phyloP scores from a whole-genome alignment of 2,888 invertebrate genomes.

The Spodoptera picta region DNA sequence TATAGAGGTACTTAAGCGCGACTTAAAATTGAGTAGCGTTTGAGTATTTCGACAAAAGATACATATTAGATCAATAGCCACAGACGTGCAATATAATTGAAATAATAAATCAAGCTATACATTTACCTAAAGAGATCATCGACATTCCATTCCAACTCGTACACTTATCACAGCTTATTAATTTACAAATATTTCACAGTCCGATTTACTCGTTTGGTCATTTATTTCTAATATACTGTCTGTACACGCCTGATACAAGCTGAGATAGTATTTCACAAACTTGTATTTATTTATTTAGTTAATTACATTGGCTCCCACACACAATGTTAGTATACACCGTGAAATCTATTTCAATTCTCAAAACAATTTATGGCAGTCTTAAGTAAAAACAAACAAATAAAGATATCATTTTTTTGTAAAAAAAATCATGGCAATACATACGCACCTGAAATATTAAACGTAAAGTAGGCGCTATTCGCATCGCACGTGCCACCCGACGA shows the following conservation, averaged over 20 bases:
- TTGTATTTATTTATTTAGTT: constrained; percentile 9
- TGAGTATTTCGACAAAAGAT: too few relatives aligned
- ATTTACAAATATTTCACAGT: constrained; percentile 79
- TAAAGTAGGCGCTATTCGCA: too few relatives aligned
- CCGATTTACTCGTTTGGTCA: constrained; percentile 76
- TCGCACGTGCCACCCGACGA: too few relatives aligned
- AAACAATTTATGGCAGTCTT: too few relatives aligned
- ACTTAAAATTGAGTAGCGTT: too few relatives aligned
- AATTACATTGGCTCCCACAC: constrained; percentile 3
- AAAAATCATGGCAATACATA: too few relatives aligned
- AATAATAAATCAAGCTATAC: constrained; percentile 42
- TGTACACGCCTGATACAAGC: constrained; percentile 57
- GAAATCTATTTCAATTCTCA: too few relatives aligned
- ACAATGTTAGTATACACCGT: constrained; percentile 8
- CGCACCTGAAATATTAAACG: too few relatives aligned
- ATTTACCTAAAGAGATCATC: constrained; percentile 51
- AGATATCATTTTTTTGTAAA: too few relatives aligned
- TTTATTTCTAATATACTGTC: constrained; percentile 61
- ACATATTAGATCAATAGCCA: constrained; percentile 12
- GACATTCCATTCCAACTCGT: constrained; percentile 55
- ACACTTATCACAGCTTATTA: constrained; percentile 86
- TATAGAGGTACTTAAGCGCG: too few relatives aligned
- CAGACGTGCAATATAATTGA: constrained; percentile 46
- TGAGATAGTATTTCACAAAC: constrained; percentile 45
- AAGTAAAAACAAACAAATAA: too few relatives aligned